Percentiles rank a stretch among this genome's conserved stretches.
These are phyloP conservation scores for Momotus momota DNA, from an alignment of 2,797 vertebrate genomes.

Conservation along the genomic window DNA sequence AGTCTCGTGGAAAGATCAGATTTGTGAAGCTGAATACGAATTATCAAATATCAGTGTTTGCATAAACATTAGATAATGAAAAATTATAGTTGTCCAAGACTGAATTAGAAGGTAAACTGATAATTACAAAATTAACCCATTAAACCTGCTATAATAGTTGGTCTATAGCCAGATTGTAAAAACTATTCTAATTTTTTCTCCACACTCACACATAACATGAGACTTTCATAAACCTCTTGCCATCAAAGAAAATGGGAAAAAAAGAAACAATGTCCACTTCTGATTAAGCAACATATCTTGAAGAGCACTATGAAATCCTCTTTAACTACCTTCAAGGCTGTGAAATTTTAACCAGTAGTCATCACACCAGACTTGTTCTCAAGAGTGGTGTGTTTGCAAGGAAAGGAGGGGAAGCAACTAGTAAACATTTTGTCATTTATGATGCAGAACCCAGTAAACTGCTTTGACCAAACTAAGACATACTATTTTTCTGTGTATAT, in stretches of 20 bases:
- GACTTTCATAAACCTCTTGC: neutral
- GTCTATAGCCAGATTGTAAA: neutral
- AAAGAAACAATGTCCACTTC: neutral
- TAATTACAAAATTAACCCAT: neutral
- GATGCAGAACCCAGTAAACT: neutral
- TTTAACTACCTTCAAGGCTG: neutral
- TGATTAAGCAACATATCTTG: neutral
- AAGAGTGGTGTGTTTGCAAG: neutral
- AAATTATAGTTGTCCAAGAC: neutral
- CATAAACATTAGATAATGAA: neutral
- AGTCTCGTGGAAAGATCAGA: neutral
- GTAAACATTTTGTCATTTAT: neutral
- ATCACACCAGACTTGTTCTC: neutral
- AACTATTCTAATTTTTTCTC: neutral
- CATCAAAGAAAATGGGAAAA: neutral
- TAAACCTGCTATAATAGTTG: neutral
- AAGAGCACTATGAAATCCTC: neutral
- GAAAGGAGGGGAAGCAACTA: neutral
- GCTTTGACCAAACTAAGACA: neutral
- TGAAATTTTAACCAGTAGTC: neutral
- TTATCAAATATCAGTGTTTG: neutral
- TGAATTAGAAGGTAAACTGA: neutral
- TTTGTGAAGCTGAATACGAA: neutral
- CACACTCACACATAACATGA: neutral
- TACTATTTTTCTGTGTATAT: too few relatives aligned